Conservation (phyloP, 2,888 invertebrate genomes). For the Formica aserva region DNA sequence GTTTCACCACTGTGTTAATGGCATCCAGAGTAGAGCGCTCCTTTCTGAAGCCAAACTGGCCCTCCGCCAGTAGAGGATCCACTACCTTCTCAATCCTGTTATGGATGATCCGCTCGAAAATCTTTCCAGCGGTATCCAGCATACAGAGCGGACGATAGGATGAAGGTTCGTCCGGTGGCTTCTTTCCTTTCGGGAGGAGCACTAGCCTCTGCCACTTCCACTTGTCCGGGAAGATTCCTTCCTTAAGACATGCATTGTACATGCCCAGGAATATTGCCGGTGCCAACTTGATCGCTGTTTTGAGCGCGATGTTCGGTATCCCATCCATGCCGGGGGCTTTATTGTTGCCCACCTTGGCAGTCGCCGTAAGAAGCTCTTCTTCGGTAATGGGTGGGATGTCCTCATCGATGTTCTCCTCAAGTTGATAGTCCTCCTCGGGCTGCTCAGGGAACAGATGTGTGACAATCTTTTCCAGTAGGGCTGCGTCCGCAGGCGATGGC, state of each 20-base stretch:
- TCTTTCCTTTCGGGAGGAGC: slow-evolving; percentile 4
- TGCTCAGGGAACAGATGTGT: slow-evolving; percentile 59
- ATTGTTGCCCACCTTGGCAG: slow-evolving; percentile 46
- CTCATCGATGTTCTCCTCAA: neutral
- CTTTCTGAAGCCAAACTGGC: slow-evolving; percentile 54
- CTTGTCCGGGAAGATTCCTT: slow-evolving; percentile 32
- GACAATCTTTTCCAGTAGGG: slow-evolving; percentile 52
- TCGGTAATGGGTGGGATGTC: slow-evolving; percentile 48
- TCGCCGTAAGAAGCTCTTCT: slow-evolving; percentile 60
- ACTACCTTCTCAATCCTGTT: neutral
- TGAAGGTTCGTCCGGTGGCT: neutral
- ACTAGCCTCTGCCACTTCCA: slow-evolving; percentile 59
- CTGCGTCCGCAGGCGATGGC: too few relatives aligned
- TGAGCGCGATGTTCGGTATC: slow-evolving; percentile 54
- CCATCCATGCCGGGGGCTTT: slow-evolving; percentile 69
- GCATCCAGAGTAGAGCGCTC: slow-evolving; percentile 53
- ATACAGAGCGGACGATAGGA: slow-evolving; percentile 25
- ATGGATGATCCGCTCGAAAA: slow-evolving; percentile 2
- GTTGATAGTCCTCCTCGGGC: neutral
- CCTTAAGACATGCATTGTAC: slow-evolving; percentile 56
- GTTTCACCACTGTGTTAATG: neutral
- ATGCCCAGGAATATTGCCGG: slow-evolving; percentile 54
- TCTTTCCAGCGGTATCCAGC: slow-evolving; percentile 11
- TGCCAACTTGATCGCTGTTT: slow-evolving; percentile 40
- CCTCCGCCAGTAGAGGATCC: slow-evolving; percentile 3